These are phyloP conservation scores for Brachyalestes nurse DNA, from an alignment of 2,797 vertebrate genomes.

Conservation along the genomic window DNA sequence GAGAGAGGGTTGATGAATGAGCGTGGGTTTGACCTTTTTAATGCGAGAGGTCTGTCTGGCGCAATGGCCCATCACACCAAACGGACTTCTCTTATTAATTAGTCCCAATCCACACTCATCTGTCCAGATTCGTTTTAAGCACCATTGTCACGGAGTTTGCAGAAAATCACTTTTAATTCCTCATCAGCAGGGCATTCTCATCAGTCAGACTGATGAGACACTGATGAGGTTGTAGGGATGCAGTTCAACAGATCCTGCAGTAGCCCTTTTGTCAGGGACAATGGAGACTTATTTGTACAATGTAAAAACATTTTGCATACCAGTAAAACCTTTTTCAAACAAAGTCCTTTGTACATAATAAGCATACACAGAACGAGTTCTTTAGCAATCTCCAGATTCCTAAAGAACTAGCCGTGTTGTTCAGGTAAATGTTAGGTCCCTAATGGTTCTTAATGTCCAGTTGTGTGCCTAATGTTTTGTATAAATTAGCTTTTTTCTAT, in stretches of 20 bases:
- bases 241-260: background rate
- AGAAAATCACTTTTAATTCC: constrained; percentile 9
- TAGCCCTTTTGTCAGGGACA: background rate
- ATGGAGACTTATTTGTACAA: background rate
- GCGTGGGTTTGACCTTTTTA: background rate
- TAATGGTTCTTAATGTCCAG: no score
- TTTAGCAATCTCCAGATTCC: background rate
- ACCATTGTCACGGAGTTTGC: background rate
- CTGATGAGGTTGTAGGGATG: background rate
- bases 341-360: background rate
- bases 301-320: no score
- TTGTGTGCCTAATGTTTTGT: no score
- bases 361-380: background rate
- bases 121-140: constrained; percentile 1
- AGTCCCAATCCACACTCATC: constrained; percentile 9
- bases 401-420: background rate
- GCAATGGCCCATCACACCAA: constrained; percentile 3
- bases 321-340: no score
- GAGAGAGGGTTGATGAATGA: constrained; percentile 6
- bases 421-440: no score
- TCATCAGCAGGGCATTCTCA: constrained; percentile 5
- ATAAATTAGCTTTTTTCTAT: no score
- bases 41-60: background rate
- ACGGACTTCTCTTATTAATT: constrained; percentile 15
- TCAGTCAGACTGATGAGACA: constrained; percentile 11